phyloP scores from a whole-genome alignment of 1,140 invertebrate species.

The Nymphalis io region DNA sequence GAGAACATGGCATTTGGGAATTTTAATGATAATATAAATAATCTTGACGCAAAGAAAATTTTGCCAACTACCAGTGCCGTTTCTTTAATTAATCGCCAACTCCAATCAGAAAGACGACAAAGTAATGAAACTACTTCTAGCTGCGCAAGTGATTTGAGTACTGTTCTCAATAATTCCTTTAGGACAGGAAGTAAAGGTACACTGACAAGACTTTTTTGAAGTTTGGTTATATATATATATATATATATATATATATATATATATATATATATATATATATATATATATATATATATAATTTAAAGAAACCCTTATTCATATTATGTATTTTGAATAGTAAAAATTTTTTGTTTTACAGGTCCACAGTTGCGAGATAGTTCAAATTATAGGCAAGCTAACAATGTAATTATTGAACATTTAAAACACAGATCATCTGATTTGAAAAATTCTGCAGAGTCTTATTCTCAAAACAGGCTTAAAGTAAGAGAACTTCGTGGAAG shows the following conservation, averaged over 20 bases:
- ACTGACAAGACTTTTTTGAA: too few relatives aligned
- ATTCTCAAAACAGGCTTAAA: constrained; percentile 47
- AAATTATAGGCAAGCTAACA: neutral
- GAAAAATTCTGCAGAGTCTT: constrained; percentile 33
- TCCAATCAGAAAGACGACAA: constrained; percentile 51
- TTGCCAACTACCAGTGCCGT: constrained; percentile 50
- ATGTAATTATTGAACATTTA: neutral
- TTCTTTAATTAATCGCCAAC: constrained; percentile 66
- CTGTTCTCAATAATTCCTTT: constrained; percentile 39
- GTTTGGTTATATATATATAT: neutral
- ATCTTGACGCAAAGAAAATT: constrained; percentile 35
- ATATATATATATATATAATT: constrained; percentile 2
- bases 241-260: constrained; percentile 4
- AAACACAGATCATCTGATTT: constrained; percentile 15
- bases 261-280: neutral
- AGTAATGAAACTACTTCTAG: constrained; percentile 49
- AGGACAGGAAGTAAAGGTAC: constrained; percentile 64
- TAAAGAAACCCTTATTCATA: too few relatives aligned
- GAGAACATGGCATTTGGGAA: constrained; percentile 81
- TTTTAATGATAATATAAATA: constrained; percentile 37
- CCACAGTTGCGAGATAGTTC: constrained; percentile 24
- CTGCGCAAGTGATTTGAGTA: constrained; percentile 39
- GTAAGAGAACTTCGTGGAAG: constrained; percentile 65
- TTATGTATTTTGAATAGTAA: neutral
- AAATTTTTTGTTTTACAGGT: constrained; percentile 46